These are phyloP conservation scores for Gallinago paraguaiae DNA, from an alignment of 2,113 vertebrate genomes.

Conservation along the genomic window DNA sequence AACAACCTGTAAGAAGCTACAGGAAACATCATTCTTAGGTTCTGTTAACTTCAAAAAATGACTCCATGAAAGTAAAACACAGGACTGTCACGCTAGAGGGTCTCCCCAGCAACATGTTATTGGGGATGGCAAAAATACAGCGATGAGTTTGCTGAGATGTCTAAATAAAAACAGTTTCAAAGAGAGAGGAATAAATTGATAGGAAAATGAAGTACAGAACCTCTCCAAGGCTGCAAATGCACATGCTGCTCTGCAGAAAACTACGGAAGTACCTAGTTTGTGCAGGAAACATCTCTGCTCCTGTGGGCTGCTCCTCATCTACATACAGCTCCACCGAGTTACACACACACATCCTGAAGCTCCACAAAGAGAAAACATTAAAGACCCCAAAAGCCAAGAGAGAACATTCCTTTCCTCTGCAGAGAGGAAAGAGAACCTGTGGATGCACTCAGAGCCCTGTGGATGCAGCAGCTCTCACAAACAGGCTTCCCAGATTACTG, in stretches of 20 bases:
- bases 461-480: neutral
- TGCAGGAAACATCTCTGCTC: neutral
- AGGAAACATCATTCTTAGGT: neutral
- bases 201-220: neutral
- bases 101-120: neutral
- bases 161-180: neutral
- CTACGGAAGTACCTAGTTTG: neutral
- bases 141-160: neutral
- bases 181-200: neutral
- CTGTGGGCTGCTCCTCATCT: neutral
- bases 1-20: neutral
- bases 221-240: neutral
- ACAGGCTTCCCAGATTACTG: neutral
- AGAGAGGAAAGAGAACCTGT: neutral
- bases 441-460: too few relatives aligned
- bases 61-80: neutral
- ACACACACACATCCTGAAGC: neutral
- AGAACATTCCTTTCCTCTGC: neutral
- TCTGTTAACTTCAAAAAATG: neutral
- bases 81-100: neutral
- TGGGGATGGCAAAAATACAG: neutral
- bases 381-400: neutral
- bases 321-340: accelerated
- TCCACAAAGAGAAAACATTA: neutral
- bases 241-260: neutral